Conservation (phyloP, 2,113 vertebrate genomes). For the Halichoerus grypus region DNA sequence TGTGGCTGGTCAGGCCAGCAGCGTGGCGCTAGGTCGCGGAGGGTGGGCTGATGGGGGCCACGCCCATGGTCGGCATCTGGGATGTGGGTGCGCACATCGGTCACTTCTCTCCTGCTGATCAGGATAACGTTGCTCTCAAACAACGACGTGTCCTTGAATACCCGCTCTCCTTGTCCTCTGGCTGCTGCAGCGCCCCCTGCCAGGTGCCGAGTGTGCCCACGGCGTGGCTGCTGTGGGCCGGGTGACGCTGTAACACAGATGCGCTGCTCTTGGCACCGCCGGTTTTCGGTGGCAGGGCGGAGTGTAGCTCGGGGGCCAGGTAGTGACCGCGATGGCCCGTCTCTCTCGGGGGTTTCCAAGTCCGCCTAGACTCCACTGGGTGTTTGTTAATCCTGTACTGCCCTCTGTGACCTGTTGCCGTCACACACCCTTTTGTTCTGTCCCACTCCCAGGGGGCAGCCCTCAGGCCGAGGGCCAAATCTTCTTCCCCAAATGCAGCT, state of each 20-base stretch:
- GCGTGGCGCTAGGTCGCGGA: neutral
- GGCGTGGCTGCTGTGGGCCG: neutral
- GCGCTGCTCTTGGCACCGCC: neutral
- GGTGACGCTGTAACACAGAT: neutral
- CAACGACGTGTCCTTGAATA: neutral
- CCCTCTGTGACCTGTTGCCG: neutral
- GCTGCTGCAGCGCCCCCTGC: neutral
- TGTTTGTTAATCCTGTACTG: neutral
- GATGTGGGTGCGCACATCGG: conserved; percentile 46
- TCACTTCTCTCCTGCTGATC: conserved; percentile 54
- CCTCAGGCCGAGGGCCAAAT: neutral
- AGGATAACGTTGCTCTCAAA: conserved; percentile 58
- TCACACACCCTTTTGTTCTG: neutral
- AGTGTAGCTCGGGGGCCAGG: neutral
- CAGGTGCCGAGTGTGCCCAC: neutral
- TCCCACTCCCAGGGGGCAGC: neutral
- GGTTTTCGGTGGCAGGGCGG: neutral
- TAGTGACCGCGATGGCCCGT: neutral
- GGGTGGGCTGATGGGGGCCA: conserved; percentile 3
- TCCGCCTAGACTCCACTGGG: neutral
- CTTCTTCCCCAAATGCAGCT: neutral
- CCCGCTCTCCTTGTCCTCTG: neutral
- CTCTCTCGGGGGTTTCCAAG: neutral
- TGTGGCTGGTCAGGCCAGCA: conserved; percentile 24
- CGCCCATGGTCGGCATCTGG: neutral